Percentiles rank a stretch among this genome's conserved stretches.
Evolutionary conservation across 2,888 invertebrate species (phyloP).

Genomic region (Leptopilina drosophilae): DNA sequence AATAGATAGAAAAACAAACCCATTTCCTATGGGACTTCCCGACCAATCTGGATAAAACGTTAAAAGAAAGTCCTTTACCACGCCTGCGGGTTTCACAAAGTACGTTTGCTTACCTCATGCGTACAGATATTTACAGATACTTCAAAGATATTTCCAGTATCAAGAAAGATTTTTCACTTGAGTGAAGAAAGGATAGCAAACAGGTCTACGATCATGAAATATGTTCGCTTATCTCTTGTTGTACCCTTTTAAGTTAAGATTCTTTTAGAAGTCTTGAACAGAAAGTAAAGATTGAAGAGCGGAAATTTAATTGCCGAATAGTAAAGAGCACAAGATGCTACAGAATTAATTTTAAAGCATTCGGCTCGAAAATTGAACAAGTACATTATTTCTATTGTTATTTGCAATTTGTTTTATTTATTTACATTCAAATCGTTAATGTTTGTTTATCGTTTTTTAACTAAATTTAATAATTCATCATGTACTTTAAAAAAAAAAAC

Average conservation of each 20-base stretch:
- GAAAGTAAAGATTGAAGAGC: too few relatives aligned
- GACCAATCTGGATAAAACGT: constrained; percentile 59
- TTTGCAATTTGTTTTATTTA: too few relatives aligned
- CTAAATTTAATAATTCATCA: too few relatives aligned
- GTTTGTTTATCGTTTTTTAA: too few relatives aligned
- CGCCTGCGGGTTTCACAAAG: constrained; percentile 62
- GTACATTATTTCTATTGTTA: too few relatives aligned
- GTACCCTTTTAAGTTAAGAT: constrained; percentile 8
- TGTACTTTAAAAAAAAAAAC: too few relatives aligned
- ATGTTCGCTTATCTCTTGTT: constrained; percentile 48
- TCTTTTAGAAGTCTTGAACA: background rate
- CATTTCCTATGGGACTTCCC: constrained; percentile 50
- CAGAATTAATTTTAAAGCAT: too few relatives aligned
- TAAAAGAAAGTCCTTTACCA: constrained; percentile 51
- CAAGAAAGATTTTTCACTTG: constrained; percentile 44
- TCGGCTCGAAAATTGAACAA: too few relatives aligned
- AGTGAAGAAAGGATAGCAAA: constrained; percentile 51
- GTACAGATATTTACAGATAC: constrained; percentile 71
- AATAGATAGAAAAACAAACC: constrained; percentile 28
- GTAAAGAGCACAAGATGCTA: too few relatives aligned
- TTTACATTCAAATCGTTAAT: too few relatives aligned
- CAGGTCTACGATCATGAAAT: constrained; percentile 51
- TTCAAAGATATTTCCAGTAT: constrained; percentile 55
- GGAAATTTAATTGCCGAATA: too few relatives aligned
- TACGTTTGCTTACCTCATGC: constrained; percentile 66